Conservation (phyloP, 2,797 vertebrate genomes). For the Cossypha niveicapilla region DNA sequence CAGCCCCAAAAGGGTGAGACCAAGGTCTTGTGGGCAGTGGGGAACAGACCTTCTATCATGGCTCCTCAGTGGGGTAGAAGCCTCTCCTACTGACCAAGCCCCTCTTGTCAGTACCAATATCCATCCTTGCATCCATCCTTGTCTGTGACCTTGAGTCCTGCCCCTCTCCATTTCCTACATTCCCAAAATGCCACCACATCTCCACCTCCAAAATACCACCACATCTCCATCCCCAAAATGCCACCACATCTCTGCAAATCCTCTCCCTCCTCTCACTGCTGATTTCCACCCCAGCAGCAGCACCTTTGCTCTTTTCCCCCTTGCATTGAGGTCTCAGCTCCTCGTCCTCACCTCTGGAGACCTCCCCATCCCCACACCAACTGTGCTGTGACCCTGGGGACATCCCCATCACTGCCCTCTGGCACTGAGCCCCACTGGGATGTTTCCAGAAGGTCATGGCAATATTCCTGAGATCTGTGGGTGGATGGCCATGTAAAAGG, state of each 20-base stretch:
- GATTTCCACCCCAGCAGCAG: too few relatives aligned
- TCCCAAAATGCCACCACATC: too few relatives aligned
- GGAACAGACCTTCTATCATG: neutral
- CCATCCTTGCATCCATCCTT: neutral
- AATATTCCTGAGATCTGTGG: neutral
- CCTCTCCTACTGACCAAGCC: neutral
- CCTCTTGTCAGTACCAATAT: neutral
- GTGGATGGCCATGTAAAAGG: neutral
- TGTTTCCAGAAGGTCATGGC: neutral
- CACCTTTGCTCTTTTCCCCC: too few relatives aligned
- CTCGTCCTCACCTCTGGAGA: too few relatives aligned
- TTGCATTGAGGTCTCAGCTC: too few relatives aligned
- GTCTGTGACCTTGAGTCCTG: neutral
- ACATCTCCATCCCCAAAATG: neutral
- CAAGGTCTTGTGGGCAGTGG: rapidly evolving
- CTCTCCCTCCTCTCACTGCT: too few relatives aligned
- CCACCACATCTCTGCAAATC: neutral
- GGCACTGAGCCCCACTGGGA: neutral
- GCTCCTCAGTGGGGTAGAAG: neutral
- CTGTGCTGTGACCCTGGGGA: rapidly evolving
- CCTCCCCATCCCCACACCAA: neutral
- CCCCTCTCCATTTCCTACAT: neutral
- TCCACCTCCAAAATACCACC: too few relatives aligned
- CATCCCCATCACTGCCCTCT: rapidly evolving
- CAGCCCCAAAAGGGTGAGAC: neutral